Percentiles rank a stretch among this genome's conserved stretches.
Conservation (phyloP, 2,797 vertebrate species). For the Anniella stebbinsi region DNA sequence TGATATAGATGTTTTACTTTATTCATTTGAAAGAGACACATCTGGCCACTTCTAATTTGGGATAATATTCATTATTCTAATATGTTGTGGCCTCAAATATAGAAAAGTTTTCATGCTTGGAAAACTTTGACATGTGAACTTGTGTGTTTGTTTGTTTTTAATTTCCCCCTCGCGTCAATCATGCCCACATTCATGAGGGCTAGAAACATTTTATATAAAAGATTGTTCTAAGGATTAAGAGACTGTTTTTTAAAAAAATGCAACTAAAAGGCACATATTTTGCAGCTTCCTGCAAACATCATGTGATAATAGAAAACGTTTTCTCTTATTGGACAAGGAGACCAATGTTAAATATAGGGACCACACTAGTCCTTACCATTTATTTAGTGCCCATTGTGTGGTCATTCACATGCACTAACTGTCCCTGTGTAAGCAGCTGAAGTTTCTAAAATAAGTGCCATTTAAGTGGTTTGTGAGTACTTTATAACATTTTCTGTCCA, state of each 20-base stretch:
- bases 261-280: too few relatives aligned
- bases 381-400: background rate
- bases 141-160: too few relatives aligned
- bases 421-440: background rate
- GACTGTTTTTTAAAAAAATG: too few relatives aligned
- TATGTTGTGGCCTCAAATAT: background rate
- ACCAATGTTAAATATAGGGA: background rate
- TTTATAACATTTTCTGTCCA: background rate
- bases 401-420: background rate
- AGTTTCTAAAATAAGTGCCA: background rate
- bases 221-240: too few relatives aligned
- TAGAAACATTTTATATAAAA: too few relatives aligned
- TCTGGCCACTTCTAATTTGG: background rate
- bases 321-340: background rate
- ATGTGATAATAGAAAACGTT: background rate
- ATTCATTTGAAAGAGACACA: background rate
- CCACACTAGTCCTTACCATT: background rate
- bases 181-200: too few relatives aligned
- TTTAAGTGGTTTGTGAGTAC: background rate
- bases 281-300: background rate
- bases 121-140: background rate
- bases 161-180: too few relatives aligned
- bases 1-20: background rate
- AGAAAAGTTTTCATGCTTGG: background rate
- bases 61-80: background rate